Evolutionary conservation across 2,113 vertebrate species (phyloP), one percentile per base, ranked within the genome.

Genomic region (Heterotilapia buettikoferi): DNA sequence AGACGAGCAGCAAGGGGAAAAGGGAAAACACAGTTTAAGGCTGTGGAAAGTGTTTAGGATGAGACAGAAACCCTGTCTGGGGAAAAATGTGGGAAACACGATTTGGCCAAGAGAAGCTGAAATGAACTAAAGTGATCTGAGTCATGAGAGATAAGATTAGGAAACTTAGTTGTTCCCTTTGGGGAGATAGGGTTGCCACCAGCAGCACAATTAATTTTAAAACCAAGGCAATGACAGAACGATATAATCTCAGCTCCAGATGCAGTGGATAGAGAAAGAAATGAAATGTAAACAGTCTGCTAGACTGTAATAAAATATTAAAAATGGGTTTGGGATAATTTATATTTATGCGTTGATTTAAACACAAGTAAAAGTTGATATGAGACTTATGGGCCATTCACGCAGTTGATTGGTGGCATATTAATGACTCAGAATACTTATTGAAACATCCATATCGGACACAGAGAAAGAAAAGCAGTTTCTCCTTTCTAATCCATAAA

Each of bases 111-210:
- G 57, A 66, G 38, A 79, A 80, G 18, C 84, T 85, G n/a, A 90
- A 87, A 82, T 80, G 71, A 95, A 82, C 47, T 26, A 38, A 85
- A 85, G 83, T 86, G 86, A 92, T 90, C 61, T 68, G 84, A 92
- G 89, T 91, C 85, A 91, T 88, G 57, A 52, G 43, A 88, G 86
- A 93, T 89, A 61, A 88, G 86, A 90, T 85, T 61, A 86, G 63
- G 86, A 76, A 91, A 90, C 43, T 82, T 14, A 36, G 78, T 88
- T 45, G 61, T 89, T 56, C 84, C 84, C 82, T 61, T 52, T 24
- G 59, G 88, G 88, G 82, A 87, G 29, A 89, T 89, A 86, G 79
- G 38, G 81, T 86, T 52, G 11, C 85, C 33, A 45, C 84, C 83
- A 82, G 87, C 63, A 76, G 63, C 3, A 24, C 76, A 91, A 86